These are phyloP conservation scores for Neogobius melanostomus DNA, from an alignment of 2,113 vertebrate species.

Conservation along the genomic window DNA sequence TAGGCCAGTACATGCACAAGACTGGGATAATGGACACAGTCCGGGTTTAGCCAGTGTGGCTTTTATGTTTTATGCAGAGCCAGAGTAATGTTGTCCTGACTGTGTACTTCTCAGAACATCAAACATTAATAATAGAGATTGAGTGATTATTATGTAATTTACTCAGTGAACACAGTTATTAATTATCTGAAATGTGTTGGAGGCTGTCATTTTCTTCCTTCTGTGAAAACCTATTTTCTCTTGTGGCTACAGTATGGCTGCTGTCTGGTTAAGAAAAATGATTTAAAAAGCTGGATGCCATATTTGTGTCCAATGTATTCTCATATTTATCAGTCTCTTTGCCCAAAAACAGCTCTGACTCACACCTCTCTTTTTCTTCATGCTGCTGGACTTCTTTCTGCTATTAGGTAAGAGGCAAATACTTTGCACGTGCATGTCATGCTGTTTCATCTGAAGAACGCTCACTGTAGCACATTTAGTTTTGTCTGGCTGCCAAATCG, in stretches of 20 bases:
- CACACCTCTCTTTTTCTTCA: not conserved
- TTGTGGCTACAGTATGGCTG: too few species aligned
- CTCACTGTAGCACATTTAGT: not conserved
- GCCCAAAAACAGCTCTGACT: not conserved
- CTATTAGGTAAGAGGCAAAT: not conserved
- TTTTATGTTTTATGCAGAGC: too few species aligned
- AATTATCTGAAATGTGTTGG: too few species aligned
- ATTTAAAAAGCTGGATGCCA: not conserved
- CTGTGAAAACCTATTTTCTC: too few species aligned
- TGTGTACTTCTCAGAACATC: too few species aligned
- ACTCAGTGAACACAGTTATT: too few species aligned
- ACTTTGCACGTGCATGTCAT: not conserved
- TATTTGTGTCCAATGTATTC: not conserved
- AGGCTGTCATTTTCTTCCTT: too few species aligned
- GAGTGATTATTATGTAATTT: too few species aligned
- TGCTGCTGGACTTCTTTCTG: slow-evolving; percentile 1
- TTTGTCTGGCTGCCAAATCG: not conserved
- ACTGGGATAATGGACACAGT: not conserved
- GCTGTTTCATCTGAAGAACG: not conserved
- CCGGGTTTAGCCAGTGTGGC: too few species aligned
- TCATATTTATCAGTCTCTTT: not conserved
- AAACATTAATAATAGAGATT: too few species aligned
- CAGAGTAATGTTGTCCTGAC: too few species aligned
- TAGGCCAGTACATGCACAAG: not conserved
- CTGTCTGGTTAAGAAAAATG: not conserved